Conservation (phyloP, 2,888 invertebrate species). For the Cabera pusaria region DNA sequence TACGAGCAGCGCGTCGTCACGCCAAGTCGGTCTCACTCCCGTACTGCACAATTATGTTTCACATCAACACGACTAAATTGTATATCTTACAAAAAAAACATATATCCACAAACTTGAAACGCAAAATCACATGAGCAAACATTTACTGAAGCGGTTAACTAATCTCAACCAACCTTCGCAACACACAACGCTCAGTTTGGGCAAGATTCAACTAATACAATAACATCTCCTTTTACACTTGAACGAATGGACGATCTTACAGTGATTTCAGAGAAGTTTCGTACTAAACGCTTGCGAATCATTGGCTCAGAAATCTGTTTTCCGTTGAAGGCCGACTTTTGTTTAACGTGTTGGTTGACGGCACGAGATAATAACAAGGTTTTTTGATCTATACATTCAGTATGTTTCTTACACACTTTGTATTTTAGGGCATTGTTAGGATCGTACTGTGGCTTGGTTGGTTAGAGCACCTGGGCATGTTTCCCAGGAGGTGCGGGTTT, state of each 20-base stretch:
- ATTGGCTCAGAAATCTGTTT: conserved; percentile 73
- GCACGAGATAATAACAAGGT: too few relatives aligned
- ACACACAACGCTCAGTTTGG: conserved; percentile 32
- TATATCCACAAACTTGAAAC: conserved; percentile 13
- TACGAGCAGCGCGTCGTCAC: too few relatives aligned
- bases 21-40: too few relatives aligned
- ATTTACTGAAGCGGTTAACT: conserved; percentile 21
- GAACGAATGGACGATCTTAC: conserved; percentile 53
- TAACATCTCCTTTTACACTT: conserved; percentile 57
- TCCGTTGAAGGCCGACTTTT: conserved; percentile 47
- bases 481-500: too few relatives aligned
- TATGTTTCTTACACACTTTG: too few relatives aligned
- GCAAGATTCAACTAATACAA: conserved; percentile 49
- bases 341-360: too few relatives aligned
- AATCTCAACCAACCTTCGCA: conserved; percentile 20
- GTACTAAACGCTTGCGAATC: conserved; percentile 60
- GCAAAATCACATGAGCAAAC: conserved; percentile 20
- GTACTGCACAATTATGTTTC: too few relatives aligned
- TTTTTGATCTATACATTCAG: too few relatives aligned
- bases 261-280: conserved; percentile 62
- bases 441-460: too few relatives aligned
- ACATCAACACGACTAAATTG: too few relatives aligned
- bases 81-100: conserved; percentile 33
- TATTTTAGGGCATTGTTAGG: too few relatives aligned
- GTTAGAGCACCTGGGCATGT: too few relatives aligned